Evolutionary conservation across 2,888 invertebrate genomes (phyloP).

Genomic region (Agonopterix subpropinquella): DNA sequence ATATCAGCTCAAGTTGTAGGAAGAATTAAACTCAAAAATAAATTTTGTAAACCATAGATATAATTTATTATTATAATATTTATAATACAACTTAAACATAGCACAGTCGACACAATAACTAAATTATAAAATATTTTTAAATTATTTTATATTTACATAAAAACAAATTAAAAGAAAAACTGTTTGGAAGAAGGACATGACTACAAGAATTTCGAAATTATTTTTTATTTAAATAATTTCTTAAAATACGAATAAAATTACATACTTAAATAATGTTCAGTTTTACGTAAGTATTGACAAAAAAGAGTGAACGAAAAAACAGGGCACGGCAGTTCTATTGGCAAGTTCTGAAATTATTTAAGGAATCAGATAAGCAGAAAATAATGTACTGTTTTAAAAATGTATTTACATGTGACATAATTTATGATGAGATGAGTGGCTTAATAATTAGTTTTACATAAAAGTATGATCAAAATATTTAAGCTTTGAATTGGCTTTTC

Average conservation of each 20-base stretch:
- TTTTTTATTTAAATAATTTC: slow-evolving; percentile 1
- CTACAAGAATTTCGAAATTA: neutral
- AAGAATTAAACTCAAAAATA: slow-evolving; percentile 12
- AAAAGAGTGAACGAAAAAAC: neutral
- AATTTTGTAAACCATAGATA: slow-evolving; percentile 21
- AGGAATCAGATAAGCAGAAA: neutral
- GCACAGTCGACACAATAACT: slow-evolving; percentile 22
- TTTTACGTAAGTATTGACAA: slow-evolving; percentile 1
- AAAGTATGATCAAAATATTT: neutral
- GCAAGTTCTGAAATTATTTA: slow-evolving; percentile 3
- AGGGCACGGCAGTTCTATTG: slow-evolving; percentile 1
- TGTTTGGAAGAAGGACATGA: slow-evolving; percentile 7
- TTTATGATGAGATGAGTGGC: too few relatives aligned
- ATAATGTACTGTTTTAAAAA: too few relatives aligned
- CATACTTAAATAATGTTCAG: neutral
- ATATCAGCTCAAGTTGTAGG: neutral
- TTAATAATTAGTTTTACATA: neutral
- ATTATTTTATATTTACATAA: slow-evolving; percentile 12
- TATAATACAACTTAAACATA: slow-evolving; percentile 17
- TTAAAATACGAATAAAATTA: slow-evolving; percentile 1
- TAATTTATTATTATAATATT: slow-evolving; percentile 21
- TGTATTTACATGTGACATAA: too few relatives aligned
- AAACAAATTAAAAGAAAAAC: slow-evolving; percentile 6
- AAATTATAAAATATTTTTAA: slow-evolving; percentile 13
- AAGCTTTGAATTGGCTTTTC: neutral